Evolutionary conservation across 2,888 invertebrate species (phyloP), one percentile per base, ranked within the genome.

Genomic region (Hypercompe scribonia): DNA sequence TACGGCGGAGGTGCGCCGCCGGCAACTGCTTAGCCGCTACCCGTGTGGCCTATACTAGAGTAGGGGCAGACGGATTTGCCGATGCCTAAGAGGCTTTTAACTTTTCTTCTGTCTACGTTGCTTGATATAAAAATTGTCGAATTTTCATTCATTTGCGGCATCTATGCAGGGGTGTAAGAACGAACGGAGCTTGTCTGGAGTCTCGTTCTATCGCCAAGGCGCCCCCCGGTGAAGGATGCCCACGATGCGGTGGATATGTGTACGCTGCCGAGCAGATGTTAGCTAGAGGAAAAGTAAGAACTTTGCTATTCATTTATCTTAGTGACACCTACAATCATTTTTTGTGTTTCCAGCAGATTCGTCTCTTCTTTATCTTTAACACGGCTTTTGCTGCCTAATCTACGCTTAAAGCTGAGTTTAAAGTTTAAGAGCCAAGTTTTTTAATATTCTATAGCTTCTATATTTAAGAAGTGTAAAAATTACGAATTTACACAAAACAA

Each of bases 241-340:
- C 98, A 46, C 96, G 98, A 87, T 98, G 98, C 91, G 98, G 98
- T 81, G 98, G 98, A 80, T 98, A 94, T 90, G 98, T 98, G 72
- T 99, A 98, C 93, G 98, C 98, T 79, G 98, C 98, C 77, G 98
- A 99, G 95, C 98, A 98, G 95, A 98, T 98, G 98, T 96, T 98
- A 89, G 98, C 98, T 84, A 97, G 98, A 91, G 98, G 98, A 96
- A 97, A 97, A 96, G 98, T 98, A 96, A 97, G 97, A 96, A 50
- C n/a, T 61, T 31, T 11, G 28, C 39, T 39, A 28, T 28, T 42
- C 28, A 39, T 61, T 50, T n/a, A 68, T 34, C 15, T 61, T 54
- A 68, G 11, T 39, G 18, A 28, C 67, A 66, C 63, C 46, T 21
- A 65, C n/a, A 58, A 24, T 34, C 42, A 21, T 33, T 18, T 46